Evolutionary conservation across 2,113 vertebrate genomes (phyloP).

Genomic region (Saimiri boliviensis): DNA sequence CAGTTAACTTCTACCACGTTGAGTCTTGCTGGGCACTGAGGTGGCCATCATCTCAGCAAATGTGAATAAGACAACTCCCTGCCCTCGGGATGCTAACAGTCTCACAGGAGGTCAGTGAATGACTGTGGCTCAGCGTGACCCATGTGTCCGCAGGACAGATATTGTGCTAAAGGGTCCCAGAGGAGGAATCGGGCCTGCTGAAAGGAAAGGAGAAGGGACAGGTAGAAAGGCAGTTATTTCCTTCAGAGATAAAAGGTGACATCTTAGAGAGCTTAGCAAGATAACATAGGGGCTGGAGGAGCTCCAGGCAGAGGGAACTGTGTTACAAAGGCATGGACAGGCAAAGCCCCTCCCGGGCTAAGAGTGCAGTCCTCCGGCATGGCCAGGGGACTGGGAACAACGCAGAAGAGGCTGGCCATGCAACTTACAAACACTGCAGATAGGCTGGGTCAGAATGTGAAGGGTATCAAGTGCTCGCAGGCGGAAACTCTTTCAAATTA

Average conservation of each 20-base stretch:
- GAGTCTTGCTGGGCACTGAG: neutral
- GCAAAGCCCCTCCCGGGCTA: neutral
- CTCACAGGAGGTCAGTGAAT: neutral
- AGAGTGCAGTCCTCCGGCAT: fast-evolving
- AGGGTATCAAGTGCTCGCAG: neutral
- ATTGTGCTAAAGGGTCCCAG: neutral
- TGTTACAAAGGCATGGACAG: neutral
- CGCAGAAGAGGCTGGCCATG: fast-evolving
- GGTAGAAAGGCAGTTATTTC: neutral
- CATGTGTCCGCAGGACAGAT: neutral
- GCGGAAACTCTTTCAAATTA: neutral
- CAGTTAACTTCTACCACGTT: neutral
- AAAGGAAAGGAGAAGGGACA: neutral
- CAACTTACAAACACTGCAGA: too few relatives aligned
- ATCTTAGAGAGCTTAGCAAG: neutral
- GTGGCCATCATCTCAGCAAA: slow-evolving; percentile 7
- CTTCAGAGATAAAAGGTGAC: neutral
- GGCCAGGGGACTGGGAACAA: neutral
- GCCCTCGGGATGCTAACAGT: neutral
- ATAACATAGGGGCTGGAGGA: neutral
- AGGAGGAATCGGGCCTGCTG: neutral
- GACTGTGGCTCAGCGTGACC: neutral
- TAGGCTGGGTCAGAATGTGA: neutral
- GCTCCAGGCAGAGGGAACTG: neutral
- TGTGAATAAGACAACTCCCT: neutral